Percentiles rank a stretch among this genome's conserved stretches.
Evolutionary conservation across 2,888 invertebrate species (phyloP).

Genomic region (Melieria picta): DNA sequence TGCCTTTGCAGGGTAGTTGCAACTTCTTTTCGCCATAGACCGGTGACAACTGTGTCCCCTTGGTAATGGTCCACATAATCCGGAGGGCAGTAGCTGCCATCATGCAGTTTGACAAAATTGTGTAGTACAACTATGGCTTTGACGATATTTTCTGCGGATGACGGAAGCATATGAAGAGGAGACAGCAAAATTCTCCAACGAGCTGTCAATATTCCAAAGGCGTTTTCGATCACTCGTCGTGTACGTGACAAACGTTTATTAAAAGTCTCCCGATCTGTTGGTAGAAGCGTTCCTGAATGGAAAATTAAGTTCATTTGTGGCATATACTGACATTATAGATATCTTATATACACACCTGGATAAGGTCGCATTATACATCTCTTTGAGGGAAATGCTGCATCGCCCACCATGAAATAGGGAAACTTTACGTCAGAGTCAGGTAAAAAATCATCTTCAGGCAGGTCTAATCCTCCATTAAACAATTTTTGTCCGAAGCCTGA

Average conservation of each 20-base stretch:
- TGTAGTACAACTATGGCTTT: slow-evolving; percentile 39
- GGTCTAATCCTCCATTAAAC: slow-evolving; percentile 22
- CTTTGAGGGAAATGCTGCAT: slow-evolving; percentile 35
- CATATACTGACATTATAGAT: slow-evolving; percentile 1
- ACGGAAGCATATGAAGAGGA: slow-evolving; percentile 30
- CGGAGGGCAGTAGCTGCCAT: slow-evolving; percentile 35
- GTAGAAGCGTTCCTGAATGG: slow-evolving; percentile 8
- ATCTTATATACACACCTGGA: slow-evolving; percentile 22
- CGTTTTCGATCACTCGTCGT: slow-evolving; percentile 24
- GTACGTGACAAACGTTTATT: slow-evolving; percentile 19
- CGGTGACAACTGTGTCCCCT: slow-evolving; percentile 28
- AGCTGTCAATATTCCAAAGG: slow-evolving; percentile 26
- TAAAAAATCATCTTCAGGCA: slow-evolving; percentile 28
- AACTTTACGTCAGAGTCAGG: slow-evolving; percentile 27
- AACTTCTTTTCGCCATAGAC: slow-evolving; percentile 27
- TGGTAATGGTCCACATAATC: slow-evolving; percentile 33
- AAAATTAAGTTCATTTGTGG: slow-evolving; percentile 5
- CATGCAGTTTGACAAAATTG: slow-evolving; percentile 37
- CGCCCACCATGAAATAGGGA: slow-evolving; percentile 35
- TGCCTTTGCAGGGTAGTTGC: no score
- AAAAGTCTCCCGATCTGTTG: slow-evolving; percentile 21
- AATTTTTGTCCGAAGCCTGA: slow-evolving; percentile 31
- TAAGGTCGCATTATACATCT: slow-evolving; percentile 30
- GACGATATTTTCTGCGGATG: slow-evolving; percentile 37
- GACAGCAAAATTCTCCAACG: slow-evolving; percentile 26